Base-by-base conservation (phyloP, 2,888 invertebrate species). In the Coecobrya sp. region DNA sequence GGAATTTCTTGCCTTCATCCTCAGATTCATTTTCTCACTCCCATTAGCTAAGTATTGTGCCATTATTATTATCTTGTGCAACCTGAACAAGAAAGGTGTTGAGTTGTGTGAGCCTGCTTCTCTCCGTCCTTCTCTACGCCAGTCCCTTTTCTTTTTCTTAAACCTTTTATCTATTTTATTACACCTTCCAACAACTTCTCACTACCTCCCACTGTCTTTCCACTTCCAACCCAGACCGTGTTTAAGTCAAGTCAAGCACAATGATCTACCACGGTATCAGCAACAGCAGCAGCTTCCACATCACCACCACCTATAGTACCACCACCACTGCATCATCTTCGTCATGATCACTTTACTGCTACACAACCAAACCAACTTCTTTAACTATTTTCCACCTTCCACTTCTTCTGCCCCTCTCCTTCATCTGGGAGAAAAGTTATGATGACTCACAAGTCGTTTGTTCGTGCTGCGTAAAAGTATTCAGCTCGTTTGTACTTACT, bases 121-220 rank as follows among this genome's bases (percentile, higher is more conserved):
- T 59, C 36, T 82, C 36, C 42, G 8, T 81, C 10, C 30, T 19
- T 16, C 45, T 42, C 11, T 19, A 8, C 19, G 16, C 25, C 16
- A 81, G 81, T 81, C 55, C 55, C 84, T 65, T 84, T 42, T 65
- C 84, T 62, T 42, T 85, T 85, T 81, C 89, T 84, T 84, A 89
- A 89, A 73, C 89, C 89, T 89, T 89, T 84, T 89, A 89, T 84
- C 84, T 89, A 84, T 89, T 89, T 89, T 89, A 89, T 89, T 89
- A 89, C 89, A 89, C 89, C 89, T 89, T 89, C 84, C 89, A 73
- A 89, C 89, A 89, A 89, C 70, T 88, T 52, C 76, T 52, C 59
- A 59, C 84, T 68, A 62, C 89, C 89, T 84, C 89, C 89, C 84
- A 89, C 89, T 84, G 89, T 89, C 89, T 89, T 81, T 81, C 70